Conservation (phyloP, 2,113 vertebrate species). For the Gnathonemus echidnorhynchus region DNA sequence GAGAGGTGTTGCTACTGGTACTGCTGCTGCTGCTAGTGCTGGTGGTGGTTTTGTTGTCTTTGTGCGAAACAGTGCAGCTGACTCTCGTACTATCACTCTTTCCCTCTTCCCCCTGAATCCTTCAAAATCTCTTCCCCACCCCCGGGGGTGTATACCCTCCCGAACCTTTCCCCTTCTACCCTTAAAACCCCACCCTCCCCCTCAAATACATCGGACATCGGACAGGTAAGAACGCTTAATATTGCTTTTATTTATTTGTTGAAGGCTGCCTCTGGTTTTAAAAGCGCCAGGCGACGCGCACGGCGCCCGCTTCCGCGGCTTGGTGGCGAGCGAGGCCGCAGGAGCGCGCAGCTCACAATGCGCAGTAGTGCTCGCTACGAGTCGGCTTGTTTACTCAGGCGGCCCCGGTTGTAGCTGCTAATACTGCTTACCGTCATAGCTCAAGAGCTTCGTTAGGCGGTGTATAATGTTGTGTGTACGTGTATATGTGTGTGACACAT, state of each 20-base stretch:
- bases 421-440: not conserved
- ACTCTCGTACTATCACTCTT: slow-evolving; percentile 61
- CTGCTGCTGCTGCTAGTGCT: slow-evolving; percentile 30
- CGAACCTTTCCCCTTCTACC: slow-evolving; percentile 70
- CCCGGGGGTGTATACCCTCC: slow-evolving; percentile 62
- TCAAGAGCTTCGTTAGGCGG: not conserved
- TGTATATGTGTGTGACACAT: not conserved
- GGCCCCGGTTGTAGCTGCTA: not conserved
- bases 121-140: slow-evolving; percentile 65
- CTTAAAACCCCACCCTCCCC: slow-evolving; percentile 67
- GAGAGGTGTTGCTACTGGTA: slow-evolving; percentile 40
- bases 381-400: not conserved
- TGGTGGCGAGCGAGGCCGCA: slow-evolving; percentile 30
- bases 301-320: slow-evolving; percentile 17
- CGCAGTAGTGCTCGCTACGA: not conserved
- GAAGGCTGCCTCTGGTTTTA: slow-evolving; percentile 16
- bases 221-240: slow-evolving; percentile 49
- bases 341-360: slow-evolving; percentile 18
- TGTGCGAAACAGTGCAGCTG: slow-evolving; percentile 65
- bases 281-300: slow-evolving; percentile 44
- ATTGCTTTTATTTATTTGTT: not conserved
- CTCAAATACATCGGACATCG: slow-evolving; percentile 41
- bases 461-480: not conserved
- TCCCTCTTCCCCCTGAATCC: slow-evolving; percentile 73
- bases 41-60: slow-evolving; percentile 57